Percentiles rank a stretch among this genome's conserved stretches.
phyloP scores from a whole-genome alignment of 2,888 invertebrate genomes.

The Agonopterix alstromeriana region DNA sequence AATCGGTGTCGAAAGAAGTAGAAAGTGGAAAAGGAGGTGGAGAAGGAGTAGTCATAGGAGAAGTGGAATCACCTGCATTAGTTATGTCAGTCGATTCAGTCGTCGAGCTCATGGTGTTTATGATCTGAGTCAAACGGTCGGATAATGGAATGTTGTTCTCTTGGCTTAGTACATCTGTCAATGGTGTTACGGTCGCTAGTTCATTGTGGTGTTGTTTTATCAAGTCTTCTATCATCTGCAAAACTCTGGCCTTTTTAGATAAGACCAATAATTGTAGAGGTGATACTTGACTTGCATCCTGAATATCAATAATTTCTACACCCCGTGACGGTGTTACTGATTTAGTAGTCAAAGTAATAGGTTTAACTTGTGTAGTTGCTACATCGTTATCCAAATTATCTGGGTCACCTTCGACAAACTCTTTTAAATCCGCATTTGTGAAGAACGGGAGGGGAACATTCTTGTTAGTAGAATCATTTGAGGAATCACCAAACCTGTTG shows the following conservation, averaged over 20 bases:
- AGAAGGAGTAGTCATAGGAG: conserved; percentile 20
- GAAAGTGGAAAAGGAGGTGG: conserved; percentile 24
- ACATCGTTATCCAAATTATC: conserved; percentile 13
- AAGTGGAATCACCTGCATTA: conserved; percentile 17
- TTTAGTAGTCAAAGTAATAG: conserved; percentile 20
- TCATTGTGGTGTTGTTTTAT: conserved; percentile 64
- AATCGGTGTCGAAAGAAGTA: conserved; percentile 18
- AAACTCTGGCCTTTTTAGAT: conserved; percentile 66
- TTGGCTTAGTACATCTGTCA: conserved; percentile 42
- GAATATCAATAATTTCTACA: conserved; percentile 28
- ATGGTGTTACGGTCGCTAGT: conserved; percentile 45
- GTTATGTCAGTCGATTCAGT: conserved; percentile 30
- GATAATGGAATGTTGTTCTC: conserved; percentile 45
- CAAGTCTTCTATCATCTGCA: conserved; percentile 70
- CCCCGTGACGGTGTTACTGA: conserved; percentile 21
- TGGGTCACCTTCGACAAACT: conserved; percentile 30
- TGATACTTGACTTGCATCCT: conserved; percentile 48
- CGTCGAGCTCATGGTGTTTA: conserved; percentile 50
- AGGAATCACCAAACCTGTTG: conserved; percentile 2
- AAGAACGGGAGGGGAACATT: conserved; percentile 46
- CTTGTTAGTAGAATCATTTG: conserved; percentile 35
- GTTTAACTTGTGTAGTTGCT: conserved; percentile 13
- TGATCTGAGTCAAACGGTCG: conserved; percentile 53
- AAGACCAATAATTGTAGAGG: conserved; percentile 60
- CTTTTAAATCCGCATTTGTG: conserved; percentile 43